phyloP scores from a whole-genome alignment of 2,113 vertebrate genomes.

The Larimichthys crocea region DNA sequence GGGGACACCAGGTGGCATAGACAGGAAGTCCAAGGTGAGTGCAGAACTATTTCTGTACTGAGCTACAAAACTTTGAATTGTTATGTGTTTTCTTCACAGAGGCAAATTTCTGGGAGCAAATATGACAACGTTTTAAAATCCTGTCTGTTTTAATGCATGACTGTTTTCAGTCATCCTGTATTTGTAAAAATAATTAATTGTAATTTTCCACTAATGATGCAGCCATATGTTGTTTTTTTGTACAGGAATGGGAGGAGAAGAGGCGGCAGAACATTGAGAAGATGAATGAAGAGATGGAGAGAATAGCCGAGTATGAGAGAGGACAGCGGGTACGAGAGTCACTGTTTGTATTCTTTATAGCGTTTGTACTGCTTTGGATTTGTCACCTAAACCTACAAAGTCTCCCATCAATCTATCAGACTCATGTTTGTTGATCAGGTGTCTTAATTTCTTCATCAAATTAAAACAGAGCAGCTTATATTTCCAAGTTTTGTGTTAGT shows the following conservation, averaged over 20 bases:
- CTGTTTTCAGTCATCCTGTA: neutral
- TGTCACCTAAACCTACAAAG: neutral
- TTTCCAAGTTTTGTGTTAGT: neutral
- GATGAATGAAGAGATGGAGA: constrained; percentile 96
- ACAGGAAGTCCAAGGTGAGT: constrained; percentile 84
- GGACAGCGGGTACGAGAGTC: constrained; percentile 85
- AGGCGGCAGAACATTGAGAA: constrained; percentile 93
- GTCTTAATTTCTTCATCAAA: neutral
- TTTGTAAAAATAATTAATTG: neutral
- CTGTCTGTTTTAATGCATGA: too few species aligned
- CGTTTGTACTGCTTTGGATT: neutral
- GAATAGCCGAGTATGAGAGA: constrained; percentile 91
- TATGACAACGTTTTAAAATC: too few species aligned
- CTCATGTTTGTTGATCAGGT: neutral
- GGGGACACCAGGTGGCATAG: constrained; percentile 61
- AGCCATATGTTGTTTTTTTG: neutral
- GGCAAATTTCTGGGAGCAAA: too few species aligned
- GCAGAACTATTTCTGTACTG: neutral
- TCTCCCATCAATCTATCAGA: neutral
- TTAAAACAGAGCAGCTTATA: neutral
- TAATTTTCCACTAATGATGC: neutral
- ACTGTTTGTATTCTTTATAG: neutral
- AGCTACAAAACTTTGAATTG: neutral
- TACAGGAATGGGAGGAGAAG: constrained; percentile 94
- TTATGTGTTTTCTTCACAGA: too few species aligned